Evolutionary conservation across 2,113 vertebrate species (phyloP).

Genomic region (Crotalus viridis): DNA sequence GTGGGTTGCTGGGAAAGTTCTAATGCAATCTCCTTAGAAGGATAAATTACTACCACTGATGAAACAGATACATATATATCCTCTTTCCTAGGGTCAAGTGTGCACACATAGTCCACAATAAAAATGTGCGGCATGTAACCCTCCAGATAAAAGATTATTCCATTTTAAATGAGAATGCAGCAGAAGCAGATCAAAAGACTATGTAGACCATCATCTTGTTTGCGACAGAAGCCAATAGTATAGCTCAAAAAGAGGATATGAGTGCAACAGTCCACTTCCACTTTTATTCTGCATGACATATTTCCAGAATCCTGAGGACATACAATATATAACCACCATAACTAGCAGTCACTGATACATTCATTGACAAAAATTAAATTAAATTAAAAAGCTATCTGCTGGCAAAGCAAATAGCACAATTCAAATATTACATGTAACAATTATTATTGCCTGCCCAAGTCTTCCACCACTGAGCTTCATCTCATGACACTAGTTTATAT

Average conservation of each 20-base stretch:
- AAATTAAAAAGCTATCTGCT: neutral
- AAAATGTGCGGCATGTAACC: neutral
- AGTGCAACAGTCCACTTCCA: neutral
- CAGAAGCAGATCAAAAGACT: neutral
- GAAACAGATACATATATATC: neutral
- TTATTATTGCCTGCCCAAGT: neutral
- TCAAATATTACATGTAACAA: neutral
- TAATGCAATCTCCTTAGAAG: neutral
- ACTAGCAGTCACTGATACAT: neutral
- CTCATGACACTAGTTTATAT: neutral
- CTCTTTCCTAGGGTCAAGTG: neutral
- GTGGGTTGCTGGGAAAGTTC: neutral
- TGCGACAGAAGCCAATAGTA: neutral
- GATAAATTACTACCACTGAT: neutral
- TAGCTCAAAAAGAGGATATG: neutral
- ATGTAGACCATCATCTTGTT: neutral
- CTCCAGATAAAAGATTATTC: neutral
- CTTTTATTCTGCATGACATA: neutral
- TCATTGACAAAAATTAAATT: neutral
- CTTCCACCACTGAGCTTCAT: neutral
- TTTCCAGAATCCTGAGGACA: neutral
- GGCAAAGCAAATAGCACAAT: neutral
- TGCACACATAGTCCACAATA: neutral
- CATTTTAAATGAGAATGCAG: neutral
- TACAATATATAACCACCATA: neutral